Base-by-base conservation (phyloP, 2,888 invertebrate genomes). In the Leistus spinibarbis region DNA sequence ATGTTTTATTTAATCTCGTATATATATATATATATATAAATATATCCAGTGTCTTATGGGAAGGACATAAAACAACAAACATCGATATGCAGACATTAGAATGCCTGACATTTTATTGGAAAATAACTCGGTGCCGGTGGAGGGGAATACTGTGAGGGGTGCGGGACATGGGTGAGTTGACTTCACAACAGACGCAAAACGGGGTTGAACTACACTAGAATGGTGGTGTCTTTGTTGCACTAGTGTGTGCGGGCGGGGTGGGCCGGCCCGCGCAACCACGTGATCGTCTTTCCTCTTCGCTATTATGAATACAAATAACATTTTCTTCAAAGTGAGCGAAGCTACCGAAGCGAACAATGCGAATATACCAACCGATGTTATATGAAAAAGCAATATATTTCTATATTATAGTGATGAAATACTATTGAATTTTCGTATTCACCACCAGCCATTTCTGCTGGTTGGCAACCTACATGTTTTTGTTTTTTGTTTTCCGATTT, bases 251-350 rank as follows among this genome's bases (percentile, higher is more conserved):
- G n/a, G n/a, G n/a, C n/a, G n/a, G n/a, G n/a, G n/a, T n/a, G n/a
- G n/a, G n/a, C n/a, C n/a, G n/a, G n/a, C 53, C 3, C 57, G 19
- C 2, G 19, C 7, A 57, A 16, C n/a, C 63, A 22, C 23, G 23
- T 2, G n/a, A 17, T 54, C 22, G 20, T 57, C 65, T 27, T 27
- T 17, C 27, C 62, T 20, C 27, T 60, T 23, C 57, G 63, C 64
- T 68, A 75, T 75, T 75, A 75, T 75, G 69, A 75, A 75, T 75
- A 75, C 69, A 75, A 75, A 75, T 75, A 75, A 75, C 75, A 75
- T 75, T 75, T 75, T 75, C 75, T 68, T 75, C 75, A 68, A 75
- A 75, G 69, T 68, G 63, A 63, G 27, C 56, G 68, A 68, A 75
- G 75, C 69, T 64, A 75, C 75, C 64, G 75, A 75, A 62, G 63